Evolutionary conservation across 1,140 invertebrate genomes (phyloP), one percentile per base, ranked within the genome.

Genomic region (Pachypsylla venusta): DNA sequence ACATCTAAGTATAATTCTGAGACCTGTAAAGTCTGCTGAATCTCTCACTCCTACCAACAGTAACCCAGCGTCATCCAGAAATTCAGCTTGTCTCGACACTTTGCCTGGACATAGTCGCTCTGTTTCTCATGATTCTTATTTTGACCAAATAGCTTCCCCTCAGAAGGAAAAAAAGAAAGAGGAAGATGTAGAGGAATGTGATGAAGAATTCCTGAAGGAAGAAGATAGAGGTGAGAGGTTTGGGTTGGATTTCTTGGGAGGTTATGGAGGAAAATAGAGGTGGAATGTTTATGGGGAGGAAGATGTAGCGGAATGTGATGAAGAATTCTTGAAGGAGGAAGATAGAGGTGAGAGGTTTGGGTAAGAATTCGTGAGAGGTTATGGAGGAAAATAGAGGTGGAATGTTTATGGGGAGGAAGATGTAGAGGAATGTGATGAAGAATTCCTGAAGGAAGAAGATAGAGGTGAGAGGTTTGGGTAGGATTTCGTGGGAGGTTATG

Each of bases 51-150:
- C 77, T 25, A 64, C 76, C 28, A 63, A 62, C 24, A 48, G 48
- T 56, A 61, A 59, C 35, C 25, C 40, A 3, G 35, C 26, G 25
- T 54, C 57, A 25, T 48, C 53, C 25, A 27, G 58, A 14, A 63
- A 61, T 19, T 62, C 59, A 2, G 16, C 48, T 10, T 62, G 57
- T 55, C 28, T 60, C 27, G 60, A 62, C 10, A 40, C 25, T 26
- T 54, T 56, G n/a, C 27, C 66, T 54, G 61, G 65, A 57, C 62
- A 69, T 59, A 68, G 64, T 61, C 75, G 84, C 56, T 91, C 87
- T 1, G 85, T 89, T 0, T 93, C 89, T 0, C 90, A 93, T 69
- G 90, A 94, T 71, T 93, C 89, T 1, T 94, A 93, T 71, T 94
- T 94, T 74, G 89, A 93, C 74, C 75, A 76, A 42, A 64, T 78